phyloP scores from a whole-genome alignment of 2,888 invertebrate species.

The Gnatocerus cornutus region DNA sequence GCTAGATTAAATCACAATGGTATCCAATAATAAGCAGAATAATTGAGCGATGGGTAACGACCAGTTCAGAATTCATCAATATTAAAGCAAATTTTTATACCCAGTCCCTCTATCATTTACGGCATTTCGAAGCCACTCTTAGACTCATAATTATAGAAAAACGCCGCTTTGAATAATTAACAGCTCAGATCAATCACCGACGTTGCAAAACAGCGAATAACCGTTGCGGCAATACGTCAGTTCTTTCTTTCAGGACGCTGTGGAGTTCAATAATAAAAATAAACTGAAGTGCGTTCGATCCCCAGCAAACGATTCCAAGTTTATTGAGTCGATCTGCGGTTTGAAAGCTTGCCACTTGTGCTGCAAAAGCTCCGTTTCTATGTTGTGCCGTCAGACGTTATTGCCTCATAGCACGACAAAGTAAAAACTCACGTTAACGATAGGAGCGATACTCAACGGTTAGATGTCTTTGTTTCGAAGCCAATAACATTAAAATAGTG shows the following conservation, averaged over 20 bases:
- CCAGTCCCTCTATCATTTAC: background rate
- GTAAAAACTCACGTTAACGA: conserved; percentile 35
- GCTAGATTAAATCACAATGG: no score
- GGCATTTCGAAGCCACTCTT: background rate
- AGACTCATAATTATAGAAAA: background rate
- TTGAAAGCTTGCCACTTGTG: conserved; percentile 59
- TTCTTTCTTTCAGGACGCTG: conserved; percentile 32
- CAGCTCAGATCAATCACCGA: conserved; percentile 2
- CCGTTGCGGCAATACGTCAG: conserved; percentile 19
- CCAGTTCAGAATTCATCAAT: background rate
- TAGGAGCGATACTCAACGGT: conserved; percentile 15
- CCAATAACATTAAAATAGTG: conserved; percentile 10
- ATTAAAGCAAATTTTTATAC: background rate
- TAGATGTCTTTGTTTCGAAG: conserved; percentile 14
- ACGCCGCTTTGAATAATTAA: conserved; percentile 2
- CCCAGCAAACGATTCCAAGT: conserved; percentile 60
- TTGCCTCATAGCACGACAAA: conserved; percentile 43
- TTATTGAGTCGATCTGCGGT: conserved; percentile 65
- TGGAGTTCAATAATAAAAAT: conserved; percentile 53
- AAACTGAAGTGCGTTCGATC: conserved; percentile 60
- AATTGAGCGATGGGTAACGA: background rate
- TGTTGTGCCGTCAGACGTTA: conserved; percentile 47
- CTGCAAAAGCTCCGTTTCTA: conserved; percentile 49
- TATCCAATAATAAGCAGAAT: background rate
- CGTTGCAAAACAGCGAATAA: conserved; percentile 18